Percentiles rank a stretch among this genome's conserved stretches.
Conservation (phyloP, 2,888 invertebrate species). For the Heterodera filipjevi region DNA sequence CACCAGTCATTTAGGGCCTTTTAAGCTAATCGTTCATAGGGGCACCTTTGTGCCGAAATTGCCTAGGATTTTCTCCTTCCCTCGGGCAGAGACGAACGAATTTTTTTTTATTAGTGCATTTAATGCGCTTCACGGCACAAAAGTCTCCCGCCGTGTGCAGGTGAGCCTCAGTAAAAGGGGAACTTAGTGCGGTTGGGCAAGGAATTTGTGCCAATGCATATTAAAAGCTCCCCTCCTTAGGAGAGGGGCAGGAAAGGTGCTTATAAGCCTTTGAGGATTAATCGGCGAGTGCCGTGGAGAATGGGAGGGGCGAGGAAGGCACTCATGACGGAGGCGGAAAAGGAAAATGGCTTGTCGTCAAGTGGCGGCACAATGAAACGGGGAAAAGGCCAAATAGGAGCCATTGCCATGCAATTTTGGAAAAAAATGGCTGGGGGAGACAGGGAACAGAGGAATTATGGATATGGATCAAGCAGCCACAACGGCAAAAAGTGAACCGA, state of each 20-base stretch:
- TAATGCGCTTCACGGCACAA: slow-evolving; percentile 11
- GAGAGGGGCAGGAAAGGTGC: background rate
- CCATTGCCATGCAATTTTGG: background rate
- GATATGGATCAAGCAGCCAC: too few species aligned
- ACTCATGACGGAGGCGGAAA: background rate
- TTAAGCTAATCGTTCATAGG: too few species aligned
- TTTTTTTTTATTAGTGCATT: background rate
- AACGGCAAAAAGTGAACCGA: background rate
- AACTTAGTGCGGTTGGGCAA: background rate
- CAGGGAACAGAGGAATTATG: slow-evolving; percentile 1
- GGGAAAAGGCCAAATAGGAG: background rate
- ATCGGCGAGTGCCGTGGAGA: slow-evolving; percentile 11
- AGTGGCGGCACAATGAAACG: slow-evolving; percentile 9
- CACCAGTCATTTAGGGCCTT: too few species aligned
- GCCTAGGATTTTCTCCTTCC: background rate
- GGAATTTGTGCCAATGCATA: slow-evolving; percentile 23
- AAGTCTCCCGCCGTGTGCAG: slow-evolving; percentile 3
- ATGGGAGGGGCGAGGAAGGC: background rate
- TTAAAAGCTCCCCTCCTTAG: slow-evolving; percentile 14
- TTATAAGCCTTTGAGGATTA: slow-evolving; percentile 31
- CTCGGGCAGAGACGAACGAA: background rate
- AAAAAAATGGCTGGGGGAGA: slow-evolving; percentile 13
- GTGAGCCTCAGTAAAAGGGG: background rate
- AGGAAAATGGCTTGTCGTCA: slow-evolving; percentile 24
- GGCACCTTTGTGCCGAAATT: too few species aligned